phyloP scores from a whole-genome alignment of 2,888 invertebrate species.

The Pammene aurita region DNA sequence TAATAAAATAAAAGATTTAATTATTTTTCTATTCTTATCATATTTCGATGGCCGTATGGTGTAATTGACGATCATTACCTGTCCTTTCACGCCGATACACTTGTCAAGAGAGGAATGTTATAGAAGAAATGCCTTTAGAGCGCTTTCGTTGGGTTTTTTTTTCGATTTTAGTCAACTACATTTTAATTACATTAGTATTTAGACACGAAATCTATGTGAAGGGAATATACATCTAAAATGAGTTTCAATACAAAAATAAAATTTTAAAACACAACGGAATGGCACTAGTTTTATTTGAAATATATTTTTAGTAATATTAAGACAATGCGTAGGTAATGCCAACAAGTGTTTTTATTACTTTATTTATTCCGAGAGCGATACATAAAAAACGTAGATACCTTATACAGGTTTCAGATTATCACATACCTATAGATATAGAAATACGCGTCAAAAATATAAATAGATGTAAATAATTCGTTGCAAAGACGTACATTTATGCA shows the following conservation, averaged over 20 bases:
- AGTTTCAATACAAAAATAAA: constrained; percentile 58
- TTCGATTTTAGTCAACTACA: constrained; percentile 6
- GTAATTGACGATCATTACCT: constrained; percentile 21
- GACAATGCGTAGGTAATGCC: neutral
- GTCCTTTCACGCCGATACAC: constrained; percentile 8
- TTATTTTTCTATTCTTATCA: neutral
- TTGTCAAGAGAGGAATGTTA: constrained; percentile 33
- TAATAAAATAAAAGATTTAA: neutral
- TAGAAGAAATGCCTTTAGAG: constrained; percentile 31
- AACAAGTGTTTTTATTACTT: neutral
- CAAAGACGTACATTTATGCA: neutral
- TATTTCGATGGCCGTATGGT: constrained; percentile 15
- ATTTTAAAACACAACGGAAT: constrained; percentile 57
- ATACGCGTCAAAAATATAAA: neutral
- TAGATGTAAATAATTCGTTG: constrained; percentile 9
- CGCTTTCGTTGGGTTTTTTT: constrained; percentile 17
- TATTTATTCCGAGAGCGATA: too few relatives aligned
- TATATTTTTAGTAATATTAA: constrained; percentile 13
- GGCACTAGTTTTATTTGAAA: constrained; percentile 49
- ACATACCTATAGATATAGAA: neutral
- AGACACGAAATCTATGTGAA: constrained; percentile 27
- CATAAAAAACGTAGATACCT: neutral
- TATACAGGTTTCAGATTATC: neutral
- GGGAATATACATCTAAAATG: constrained; percentile 52
- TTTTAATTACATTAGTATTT: constrained; percentile 18